These are phyloP conservation scores for Chelon labrosus DNA, from an alignment of 2,797 vertebrate genomes.

Conservation along the genomic window DNA sequence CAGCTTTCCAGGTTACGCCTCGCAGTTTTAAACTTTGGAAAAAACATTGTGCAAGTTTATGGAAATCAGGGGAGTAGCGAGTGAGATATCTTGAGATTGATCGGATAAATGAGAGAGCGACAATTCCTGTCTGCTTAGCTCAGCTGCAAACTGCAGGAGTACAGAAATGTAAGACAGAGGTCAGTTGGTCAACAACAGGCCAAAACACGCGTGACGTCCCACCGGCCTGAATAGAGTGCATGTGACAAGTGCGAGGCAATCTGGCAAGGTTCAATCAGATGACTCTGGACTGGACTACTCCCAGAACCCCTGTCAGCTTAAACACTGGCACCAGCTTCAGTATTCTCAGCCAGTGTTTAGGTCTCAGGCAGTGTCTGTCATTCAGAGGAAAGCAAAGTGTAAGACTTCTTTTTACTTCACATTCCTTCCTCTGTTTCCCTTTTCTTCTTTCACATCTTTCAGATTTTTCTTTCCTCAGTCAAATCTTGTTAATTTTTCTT, in stretches of 20 bases:
- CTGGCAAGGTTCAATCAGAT: constrained; percentile 10
- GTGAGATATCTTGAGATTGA: background rate
- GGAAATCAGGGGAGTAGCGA: background rate
- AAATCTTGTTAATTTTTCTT: background rate
- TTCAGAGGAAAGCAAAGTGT: background rate
- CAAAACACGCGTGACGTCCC: constrained; percentile 14
- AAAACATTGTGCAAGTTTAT: background rate
- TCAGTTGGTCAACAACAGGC: constrained; percentile 20
- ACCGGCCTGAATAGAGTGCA: constrained; percentile 26
- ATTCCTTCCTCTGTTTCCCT: background rate
- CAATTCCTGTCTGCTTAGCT: background rate
- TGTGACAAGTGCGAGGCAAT: constrained; percentile 17
- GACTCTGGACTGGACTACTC: constrained; percentile 10
- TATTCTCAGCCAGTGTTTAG: background rate
- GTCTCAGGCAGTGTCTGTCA: background rate
- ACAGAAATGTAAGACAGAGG: constrained; percentile 40
- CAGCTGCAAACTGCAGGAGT: background rate
- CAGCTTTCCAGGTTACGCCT: background rate
- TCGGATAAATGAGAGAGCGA: background rate
- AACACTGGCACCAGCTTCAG: background rate
- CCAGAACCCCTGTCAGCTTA: background rate
- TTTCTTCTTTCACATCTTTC: background rate
- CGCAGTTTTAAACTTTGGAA: background rate
- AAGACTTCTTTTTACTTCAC: background rate
- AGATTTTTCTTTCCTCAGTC: background rate